phyloP scores from a whole-genome alignment of 2,888 invertebrate genomes.

The Philereme vetulata region DNA sequence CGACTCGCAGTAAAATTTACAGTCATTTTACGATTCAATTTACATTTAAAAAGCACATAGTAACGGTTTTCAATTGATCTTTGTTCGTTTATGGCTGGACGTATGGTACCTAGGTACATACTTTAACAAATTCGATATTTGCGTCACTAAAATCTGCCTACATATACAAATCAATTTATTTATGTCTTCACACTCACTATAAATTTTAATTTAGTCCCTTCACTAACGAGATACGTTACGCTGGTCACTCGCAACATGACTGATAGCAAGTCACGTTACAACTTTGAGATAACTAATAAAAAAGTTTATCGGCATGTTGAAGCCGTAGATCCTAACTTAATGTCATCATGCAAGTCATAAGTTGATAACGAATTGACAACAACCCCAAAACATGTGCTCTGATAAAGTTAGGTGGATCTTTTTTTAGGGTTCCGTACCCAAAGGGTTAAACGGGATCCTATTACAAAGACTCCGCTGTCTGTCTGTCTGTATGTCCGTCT shows the following conservation, averaged over 20 bases:
- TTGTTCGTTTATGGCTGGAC: slow-evolving; percentile 50
- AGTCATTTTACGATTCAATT: slow-evolving; percentile 68
- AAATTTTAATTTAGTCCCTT: slow-evolving; percentile 11
- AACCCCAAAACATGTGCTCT: too few species aligned
- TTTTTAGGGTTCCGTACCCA: too few species aligned
- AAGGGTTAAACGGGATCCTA: too few species aligned
- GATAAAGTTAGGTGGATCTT: too few species aligned
- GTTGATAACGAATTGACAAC: too few species aligned
- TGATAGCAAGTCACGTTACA: slow-evolving; percentile 22
- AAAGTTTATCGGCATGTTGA: slow-evolving; percentile 17
- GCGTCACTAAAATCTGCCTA: slow-evolving; percentile 16
- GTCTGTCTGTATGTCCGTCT: too few species aligned
- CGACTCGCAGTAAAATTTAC: slow-evolving; percentile 56
- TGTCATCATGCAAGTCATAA: too few species aligned
- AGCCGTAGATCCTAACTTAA: slow-evolving; percentile 9
- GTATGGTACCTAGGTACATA: slow-evolving; percentile 40
- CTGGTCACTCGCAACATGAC: slow-evolving; percentile 19
- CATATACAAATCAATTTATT: slow-evolving; percentile 13
- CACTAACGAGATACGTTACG: slow-evolving; percentile 14
- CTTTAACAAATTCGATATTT: slow-evolving; percentile 46
- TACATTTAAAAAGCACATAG: slow-evolving; percentile 65
- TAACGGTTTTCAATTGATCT: slow-evolving; percentile 62
- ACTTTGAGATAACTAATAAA: slow-evolving; percentile 19
- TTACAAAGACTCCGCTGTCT: too few species aligned
- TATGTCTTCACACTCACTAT: slow-evolving; percentile 25